These are phyloP conservation scores for Archips crataeganus DNA, from an alignment of 2,888 invertebrate genomes.

Conservation along the genomic window DNA sequence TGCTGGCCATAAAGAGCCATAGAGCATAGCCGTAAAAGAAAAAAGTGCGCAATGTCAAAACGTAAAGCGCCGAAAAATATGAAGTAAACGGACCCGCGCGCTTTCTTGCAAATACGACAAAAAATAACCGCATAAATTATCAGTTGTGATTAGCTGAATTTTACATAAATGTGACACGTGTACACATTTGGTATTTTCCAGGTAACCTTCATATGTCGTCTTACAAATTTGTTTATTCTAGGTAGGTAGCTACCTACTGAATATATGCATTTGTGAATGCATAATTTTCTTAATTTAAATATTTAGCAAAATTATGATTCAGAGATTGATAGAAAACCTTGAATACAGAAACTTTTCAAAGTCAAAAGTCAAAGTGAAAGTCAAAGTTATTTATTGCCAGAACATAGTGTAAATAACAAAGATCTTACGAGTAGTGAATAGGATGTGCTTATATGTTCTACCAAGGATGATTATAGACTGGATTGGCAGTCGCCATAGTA, in stretches of 20 bases:
- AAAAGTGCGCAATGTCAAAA: background rate
- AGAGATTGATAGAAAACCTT: no score
- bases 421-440: no score
- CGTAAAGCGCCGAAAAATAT: background rate
- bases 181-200: slow-evolving; percentile 4
- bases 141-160: slow-evolving; percentile 11
- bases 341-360: no score
- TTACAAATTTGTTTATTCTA: background rate
- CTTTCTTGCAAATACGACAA: slow-evolving; percentile 2
- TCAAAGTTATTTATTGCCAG: no score
- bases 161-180: slow-evolving; percentile 23
- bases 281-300: no score
- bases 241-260: background rate
- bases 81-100: slow-evolving; percentile 1
- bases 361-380: no score
- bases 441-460: no score
- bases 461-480: no score
- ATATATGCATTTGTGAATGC: background rate
- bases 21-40: background rate
- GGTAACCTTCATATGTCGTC: slow-evolving; percentile 12
- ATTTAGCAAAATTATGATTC: no score
- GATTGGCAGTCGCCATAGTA: no score
- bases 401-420: no score
- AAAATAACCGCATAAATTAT: background rate
- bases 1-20: background rate